phyloP scores from a whole-genome alignment of 2,888 invertebrate genomes.

The Oscheius sp. region DNA sequence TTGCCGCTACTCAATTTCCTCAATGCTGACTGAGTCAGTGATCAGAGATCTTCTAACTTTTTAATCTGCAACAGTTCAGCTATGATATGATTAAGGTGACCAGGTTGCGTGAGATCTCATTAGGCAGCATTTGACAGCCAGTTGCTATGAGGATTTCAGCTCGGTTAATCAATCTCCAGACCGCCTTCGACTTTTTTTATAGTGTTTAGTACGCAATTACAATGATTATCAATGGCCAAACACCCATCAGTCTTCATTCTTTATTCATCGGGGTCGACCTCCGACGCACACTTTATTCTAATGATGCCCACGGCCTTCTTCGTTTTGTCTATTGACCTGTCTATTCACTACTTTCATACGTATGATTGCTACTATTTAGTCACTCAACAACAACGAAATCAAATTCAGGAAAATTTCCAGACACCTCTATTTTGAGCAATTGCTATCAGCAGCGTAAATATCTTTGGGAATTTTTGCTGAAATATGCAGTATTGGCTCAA shows the following conservation, averaged over 20 bases:
- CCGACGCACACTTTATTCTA: conserved; percentile 22
- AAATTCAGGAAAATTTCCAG: too few species aligned
- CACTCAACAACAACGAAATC: too few species aligned
- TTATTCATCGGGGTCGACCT: conserved; percentile 13
- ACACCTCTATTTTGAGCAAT: too few species aligned
- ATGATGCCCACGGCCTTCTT: background rate
- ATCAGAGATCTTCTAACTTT: background rate
- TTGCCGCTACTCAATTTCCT: background rate
- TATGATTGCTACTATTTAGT: too few species aligned
- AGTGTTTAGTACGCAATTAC: conserved; percentile 9
- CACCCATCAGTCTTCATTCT: conserved; percentile 16
- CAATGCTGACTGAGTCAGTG: background rate
- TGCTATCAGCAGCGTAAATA: too few species aligned
- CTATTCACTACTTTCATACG: too few species aligned
- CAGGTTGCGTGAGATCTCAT: conserved; percentile 30
- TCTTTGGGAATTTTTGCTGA: too few species aligned
- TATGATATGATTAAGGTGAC: conserved; percentile 15
- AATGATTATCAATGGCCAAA: conserved; percentile 19
- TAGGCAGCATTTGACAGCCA: conserved; percentile 27
- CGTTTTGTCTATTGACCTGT: conserved; percentile 5
- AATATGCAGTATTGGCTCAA: too few species aligned
- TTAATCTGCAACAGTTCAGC: background rate
- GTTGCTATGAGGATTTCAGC: conserved; percentile 26
- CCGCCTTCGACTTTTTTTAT: conserved; percentile 3
- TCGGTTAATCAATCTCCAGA: conserved; percentile 14